Evolutionary conservation across 2,797 vertebrate species (phyloP).

Genomic region (Brachymystax lenok): DNA sequence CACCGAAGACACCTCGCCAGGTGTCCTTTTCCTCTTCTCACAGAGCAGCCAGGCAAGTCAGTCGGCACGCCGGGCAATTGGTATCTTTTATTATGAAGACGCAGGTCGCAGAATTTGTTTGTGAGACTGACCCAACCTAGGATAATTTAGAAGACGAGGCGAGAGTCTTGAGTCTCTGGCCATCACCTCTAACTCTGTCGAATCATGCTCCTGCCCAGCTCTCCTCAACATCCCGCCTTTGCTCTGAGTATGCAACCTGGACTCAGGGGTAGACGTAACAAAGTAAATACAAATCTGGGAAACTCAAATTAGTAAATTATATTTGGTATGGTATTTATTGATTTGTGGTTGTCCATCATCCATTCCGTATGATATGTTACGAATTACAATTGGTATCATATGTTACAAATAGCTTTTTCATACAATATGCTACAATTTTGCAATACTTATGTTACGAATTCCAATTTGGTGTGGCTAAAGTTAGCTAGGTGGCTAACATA

Average conservation of each 20-base stretch:
- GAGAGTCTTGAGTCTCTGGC: not conserved
- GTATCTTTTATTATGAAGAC: not conserved
- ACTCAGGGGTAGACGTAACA: too few relatives aligned
- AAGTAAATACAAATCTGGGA: too few relatives aligned
- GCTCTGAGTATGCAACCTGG: not conserved
- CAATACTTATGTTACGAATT: too few relatives aligned
- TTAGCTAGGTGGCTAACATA: too few relatives aligned
- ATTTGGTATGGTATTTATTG: too few relatives aligned
- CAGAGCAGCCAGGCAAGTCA: not conserved
- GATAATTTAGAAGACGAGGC: not conserved
- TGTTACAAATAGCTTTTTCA: too few relatives aligned
- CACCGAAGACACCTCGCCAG: not conserved
- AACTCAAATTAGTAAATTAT: too few relatives aligned
- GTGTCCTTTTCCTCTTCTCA: not conserved
- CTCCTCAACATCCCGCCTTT: not conserved
- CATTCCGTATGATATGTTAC: too few relatives aligned
- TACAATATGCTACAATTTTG: too few relatives aligned
- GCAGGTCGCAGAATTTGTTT: not conserved
- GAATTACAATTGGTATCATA: too few relatives aligned
- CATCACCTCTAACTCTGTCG: not conserved
- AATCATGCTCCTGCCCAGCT: not conserved
- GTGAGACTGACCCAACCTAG: not conserved
- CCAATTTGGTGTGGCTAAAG: too few relatives aligned
- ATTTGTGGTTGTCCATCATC: too few relatives aligned
- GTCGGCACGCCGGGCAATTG: not conserved